These are phyloP conservation scores for Drosophila conformis DNA, from an alignment of 2,888 invertebrate species.

Conservation along the genomic window DNA sequence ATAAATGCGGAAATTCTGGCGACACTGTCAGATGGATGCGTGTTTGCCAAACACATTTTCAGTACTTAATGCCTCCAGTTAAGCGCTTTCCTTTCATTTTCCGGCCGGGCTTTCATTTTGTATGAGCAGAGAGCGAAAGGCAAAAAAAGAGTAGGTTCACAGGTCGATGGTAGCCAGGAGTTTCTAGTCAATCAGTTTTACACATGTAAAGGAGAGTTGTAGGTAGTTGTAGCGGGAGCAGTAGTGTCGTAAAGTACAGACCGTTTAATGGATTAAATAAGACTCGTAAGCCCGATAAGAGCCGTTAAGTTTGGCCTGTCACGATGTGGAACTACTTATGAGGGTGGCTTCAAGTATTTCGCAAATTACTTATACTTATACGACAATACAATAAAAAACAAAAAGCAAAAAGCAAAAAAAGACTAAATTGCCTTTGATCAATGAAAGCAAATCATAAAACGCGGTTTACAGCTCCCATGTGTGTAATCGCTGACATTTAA, in stretches of 20 bases:
- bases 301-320: slow-evolving; percentile 26
- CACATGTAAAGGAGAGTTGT: slow-evolving; percentile 8
- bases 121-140: not conserved
- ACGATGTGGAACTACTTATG: slow-evolving; percentile 43
- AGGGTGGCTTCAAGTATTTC: slow-evolving; percentile 40
- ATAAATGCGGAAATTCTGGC: slow-evolving; percentile 16
- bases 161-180: not conserved
- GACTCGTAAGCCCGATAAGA: slow-evolving; percentile 10
- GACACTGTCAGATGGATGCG: slow-evolving; percentile 22
- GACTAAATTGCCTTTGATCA: slow-evolving; percentile 62
- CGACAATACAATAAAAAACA: slow-evolving; percentile 3
- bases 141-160: too few species aligned
- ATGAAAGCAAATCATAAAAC: slow-evolving; percentile 83
- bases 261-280: slow-evolving; percentile 38
- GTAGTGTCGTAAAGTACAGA: slow-evolving; percentile 26
- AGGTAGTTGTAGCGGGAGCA: not conserved
- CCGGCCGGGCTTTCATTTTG: not conserved
- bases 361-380: slow-evolving; percentile 26
- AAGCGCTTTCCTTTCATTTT: not conserved
- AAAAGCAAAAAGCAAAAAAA: not conserved
- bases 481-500: slow-evolving; percentile 82
- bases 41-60: not conserved
- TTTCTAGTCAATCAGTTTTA: not conserved
- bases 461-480: slow-evolving; percentile 85
- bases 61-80: not conserved